phyloP scores from a whole-genome alignment of 2,888 invertebrate genomes.

The Anorthoa munda region DNA sequence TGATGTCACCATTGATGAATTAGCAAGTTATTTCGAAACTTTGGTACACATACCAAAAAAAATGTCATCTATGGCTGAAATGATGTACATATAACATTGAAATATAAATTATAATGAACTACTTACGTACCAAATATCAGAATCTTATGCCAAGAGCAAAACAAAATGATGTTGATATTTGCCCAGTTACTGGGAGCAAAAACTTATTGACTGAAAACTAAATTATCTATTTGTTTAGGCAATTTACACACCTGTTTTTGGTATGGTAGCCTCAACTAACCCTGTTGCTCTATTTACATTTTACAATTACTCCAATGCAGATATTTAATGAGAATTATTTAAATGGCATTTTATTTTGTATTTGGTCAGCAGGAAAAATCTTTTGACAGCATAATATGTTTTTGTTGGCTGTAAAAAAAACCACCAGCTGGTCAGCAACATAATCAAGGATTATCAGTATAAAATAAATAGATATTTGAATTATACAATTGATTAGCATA shows the following conservation, averaged over 20 bases:
- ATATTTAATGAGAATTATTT: background rate
- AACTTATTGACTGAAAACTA: background rate
- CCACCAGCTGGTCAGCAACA: no score
- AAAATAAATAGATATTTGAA: no score
- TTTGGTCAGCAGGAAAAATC: no score
- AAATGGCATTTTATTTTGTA: no score
- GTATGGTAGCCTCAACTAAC: background rate
- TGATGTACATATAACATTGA: constrained; percentile 96
- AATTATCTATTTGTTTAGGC: background rate
- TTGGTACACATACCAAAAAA: constrained; percentile 99
- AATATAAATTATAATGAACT: constrained; percentile 11
- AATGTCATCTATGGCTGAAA: constrained; percentile 99
- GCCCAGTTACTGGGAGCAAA: constrained; percentile 2
- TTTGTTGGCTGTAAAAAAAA: no score
- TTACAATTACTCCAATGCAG: constrained; percentile 1
- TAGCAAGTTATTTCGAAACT: constrained; percentile 98
- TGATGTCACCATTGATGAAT: constrained; percentile 98
- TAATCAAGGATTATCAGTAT: no score
- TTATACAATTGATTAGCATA: no score
- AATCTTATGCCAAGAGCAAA: background rate
- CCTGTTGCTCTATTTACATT: constrained; percentile 5
- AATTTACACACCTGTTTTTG: background rate
- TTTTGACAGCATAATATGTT: no score
- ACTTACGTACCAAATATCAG: constrained; percentile 20
- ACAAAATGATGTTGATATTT: constrained; percentile 11